Percentiles rank a stretch among this genome's conserved stretches.
Conservation (phyloP, 1,140 invertebrate genomes). For the roundworm (Caenorhabditis elegans) region WBcel235 BX284605.5:7963501-7964000, state of each 20-base stretch:
- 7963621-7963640: no score
- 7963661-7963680: background rate
- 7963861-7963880: slow-evolving; percentile 49
- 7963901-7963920: background rate
- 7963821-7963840: slow-evolving; percentile 66
- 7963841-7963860: slow-evolving; percentile 65
- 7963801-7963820: slow-evolving; percentile 67
- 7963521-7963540: no score
- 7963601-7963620: no score
- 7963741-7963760: no score
- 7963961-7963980: background rate
- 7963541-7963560: no score
- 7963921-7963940: background rate
- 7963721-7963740: no score
- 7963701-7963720: no score
- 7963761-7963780: slow-evolving; percentile 65
- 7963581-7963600: no score
- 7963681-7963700: background rate
- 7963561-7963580: no score
- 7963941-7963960: background rate
- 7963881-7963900: background rate
- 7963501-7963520: no score
- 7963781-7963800: slow-evolving; percentile 65
- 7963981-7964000: slow-evolving; percentile 14
- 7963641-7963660: no score